Percentiles rank a stretch among this genome's conserved stretches.
phyloP scores from a whole-genome alignment of 2,797 vertebrate genomes.

The Trematomus bernacchii region DNA sequence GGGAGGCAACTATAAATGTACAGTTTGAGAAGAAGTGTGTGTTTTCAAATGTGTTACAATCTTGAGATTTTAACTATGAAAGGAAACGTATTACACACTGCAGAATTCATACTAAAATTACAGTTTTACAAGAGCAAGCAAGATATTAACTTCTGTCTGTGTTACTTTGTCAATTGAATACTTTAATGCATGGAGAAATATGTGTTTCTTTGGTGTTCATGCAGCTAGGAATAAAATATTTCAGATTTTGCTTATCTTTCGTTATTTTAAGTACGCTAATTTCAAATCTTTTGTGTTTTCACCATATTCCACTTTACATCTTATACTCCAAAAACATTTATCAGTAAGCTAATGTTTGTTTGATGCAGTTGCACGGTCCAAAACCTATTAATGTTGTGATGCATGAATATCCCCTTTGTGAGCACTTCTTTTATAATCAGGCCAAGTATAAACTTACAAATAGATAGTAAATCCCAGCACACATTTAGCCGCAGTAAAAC shows the following conservation, averaged over 20 bases:
- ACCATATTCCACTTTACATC: background rate
- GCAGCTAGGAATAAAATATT: background rate
- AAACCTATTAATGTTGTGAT: background rate
- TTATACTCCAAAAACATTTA: background rate
- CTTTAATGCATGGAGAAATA: background rate
- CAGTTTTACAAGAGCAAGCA: background rate
- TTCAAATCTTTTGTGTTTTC: background rate
- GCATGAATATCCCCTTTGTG: background rate
- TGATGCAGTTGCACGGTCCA: background rate
- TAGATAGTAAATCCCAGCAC: background rate
- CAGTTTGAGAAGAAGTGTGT: too few relatives aligned
- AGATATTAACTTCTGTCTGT: background rate
- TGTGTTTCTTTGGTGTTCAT: background rate
- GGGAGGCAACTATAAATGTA: too few relatives aligned
- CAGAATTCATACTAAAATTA: background rate
- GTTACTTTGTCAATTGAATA: background rate
- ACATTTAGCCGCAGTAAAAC: conserved; percentile 22
- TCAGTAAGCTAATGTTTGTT: background rate
- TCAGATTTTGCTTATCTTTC: too few relatives aligned
- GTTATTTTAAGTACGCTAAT: too few relatives aligned
- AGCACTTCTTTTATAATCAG: background rate
- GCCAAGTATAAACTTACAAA: background rate
- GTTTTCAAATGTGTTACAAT: too few relatives aligned
- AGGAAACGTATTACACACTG: background rate
- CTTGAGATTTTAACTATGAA: too few relatives aligned